Percentiles rank a stretch among this genome's conserved stretches.
These are phyloP conservation scores for Brienomyrus brachyistius DNA, from an alignment of 2,113 vertebrate genomes.

Conservation along the genomic window DNA sequence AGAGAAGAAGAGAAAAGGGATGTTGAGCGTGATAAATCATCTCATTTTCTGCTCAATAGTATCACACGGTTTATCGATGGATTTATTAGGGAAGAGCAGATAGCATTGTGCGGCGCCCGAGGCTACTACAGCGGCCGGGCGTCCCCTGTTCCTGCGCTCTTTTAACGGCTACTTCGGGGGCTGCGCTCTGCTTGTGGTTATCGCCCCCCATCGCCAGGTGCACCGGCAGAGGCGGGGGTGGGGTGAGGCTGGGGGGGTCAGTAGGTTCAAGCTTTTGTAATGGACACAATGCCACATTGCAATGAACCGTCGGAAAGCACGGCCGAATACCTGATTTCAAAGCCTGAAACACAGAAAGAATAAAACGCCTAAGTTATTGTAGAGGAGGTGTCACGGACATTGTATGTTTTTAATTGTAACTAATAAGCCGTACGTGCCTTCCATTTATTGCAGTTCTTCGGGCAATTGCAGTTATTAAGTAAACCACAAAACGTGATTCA, in stretches of 20 bases:
- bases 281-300: conserved; percentile 40
- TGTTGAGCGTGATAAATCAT: conserved; percentile 22
- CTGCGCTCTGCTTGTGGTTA: conserved; percentile 39
- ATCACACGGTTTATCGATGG: conserved; percentile 21
- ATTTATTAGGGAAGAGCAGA: conserved; percentile 21
- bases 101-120: background rate
- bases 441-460: background rate
- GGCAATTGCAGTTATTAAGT: background rate
- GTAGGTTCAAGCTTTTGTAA: conserved; percentile 46
- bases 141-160: background rate
- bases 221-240: conserved; percentile 45
- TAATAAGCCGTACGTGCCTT: background rate
- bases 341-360: conserved; percentile 17
- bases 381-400: background rate
- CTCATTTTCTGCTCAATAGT: conserved; percentile 20
- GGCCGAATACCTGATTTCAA: conserved; percentile 45
- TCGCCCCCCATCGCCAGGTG: conserved; percentile 67
- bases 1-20: conserved; percentile 4
- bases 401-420: conserved; percentile 13
- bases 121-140: background rate
- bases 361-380: conserved; percentile 9
- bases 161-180: conserved; percentile 23
- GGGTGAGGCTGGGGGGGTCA: conserved; percentile 47
- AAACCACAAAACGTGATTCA: background rate
- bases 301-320: conserved; percentile 32